These are phyloP conservation scores for Phalloptychus januarius DNA, from an alignment of 2,797 vertebrate species.

Conservation along the genomic window DNA sequence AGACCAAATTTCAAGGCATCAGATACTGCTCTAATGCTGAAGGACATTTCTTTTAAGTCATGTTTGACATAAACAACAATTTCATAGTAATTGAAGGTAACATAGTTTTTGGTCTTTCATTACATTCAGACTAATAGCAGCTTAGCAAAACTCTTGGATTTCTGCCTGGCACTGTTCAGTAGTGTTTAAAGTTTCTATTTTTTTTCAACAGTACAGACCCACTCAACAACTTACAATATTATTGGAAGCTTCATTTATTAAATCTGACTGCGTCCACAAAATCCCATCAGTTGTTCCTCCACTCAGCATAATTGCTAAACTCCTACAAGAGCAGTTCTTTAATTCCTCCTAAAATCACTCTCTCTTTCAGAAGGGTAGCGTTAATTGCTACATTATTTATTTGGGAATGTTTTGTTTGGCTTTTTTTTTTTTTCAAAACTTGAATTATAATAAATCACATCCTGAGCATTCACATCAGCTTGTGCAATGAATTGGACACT, in stretches of 20 bases:
- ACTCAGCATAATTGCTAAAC: not conserved
- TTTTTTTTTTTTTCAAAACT: slow-evolving; percentile 1
- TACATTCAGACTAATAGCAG: not conserved
- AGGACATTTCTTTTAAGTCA: no score
- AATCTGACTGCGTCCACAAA: slow-evolving; percentile 7
- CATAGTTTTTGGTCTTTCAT: not conserved
- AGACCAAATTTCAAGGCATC: no score
- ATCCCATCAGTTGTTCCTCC: slow-evolving; percentile 1
- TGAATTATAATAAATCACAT: slow-evolving; percentile 15
- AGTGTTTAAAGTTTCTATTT: not conserved
- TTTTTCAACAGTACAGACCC: not conserved
- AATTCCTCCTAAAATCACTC: not conserved
- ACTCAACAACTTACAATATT: not conserved
- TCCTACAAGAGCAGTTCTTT: not conserved
- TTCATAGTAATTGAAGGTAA: no score
- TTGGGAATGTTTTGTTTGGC: not conserved
- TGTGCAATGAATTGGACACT: slow-evolving; percentile 9
- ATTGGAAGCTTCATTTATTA: not conserved
- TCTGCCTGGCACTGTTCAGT: not conserved
- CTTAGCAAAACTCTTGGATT: not conserved
- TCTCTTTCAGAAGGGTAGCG: not conserved
- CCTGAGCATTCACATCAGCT: slow-evolving; percentile 33
- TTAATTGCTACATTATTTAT: slow-evolving; percentile 11
- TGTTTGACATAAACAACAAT: no score
- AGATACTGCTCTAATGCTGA: no score